Conservation (phyloP, 2,797 vertebrate species). For the Ceyx erithaca region DNA sequence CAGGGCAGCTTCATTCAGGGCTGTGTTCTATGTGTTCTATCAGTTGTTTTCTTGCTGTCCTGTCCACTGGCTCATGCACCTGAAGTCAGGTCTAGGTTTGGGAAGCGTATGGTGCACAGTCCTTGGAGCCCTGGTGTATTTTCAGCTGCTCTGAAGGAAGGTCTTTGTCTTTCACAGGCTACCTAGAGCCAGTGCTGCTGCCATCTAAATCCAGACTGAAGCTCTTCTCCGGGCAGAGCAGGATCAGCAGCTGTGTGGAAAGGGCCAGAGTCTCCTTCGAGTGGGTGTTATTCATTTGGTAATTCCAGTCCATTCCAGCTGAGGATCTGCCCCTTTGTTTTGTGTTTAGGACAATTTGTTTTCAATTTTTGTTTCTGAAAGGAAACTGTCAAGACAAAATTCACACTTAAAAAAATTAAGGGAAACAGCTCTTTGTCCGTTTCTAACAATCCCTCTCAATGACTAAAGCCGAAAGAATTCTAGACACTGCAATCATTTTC, state of each 20-base stretch:
- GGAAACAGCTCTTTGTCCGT: constrained; percentile 52
- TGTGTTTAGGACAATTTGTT: constrained; percentile 60
- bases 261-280: constrained; percentile 1
- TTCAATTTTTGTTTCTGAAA: constrained; percentile 67
- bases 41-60: not conserved
- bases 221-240: not conserved
- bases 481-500: not conserved
- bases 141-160: not conserved
- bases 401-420: constrained; percentile 49
- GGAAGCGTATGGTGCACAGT: not conserved
- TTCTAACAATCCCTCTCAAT: constrained; percentile 27
- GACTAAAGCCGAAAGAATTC: constrained; percentile 55
- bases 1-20: not conserved
- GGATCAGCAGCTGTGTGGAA: not conserved
- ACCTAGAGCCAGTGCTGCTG: not conserved
- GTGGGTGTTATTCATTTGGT: constrained; percentile 46
- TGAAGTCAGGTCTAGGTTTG: not conserved
- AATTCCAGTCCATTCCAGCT: constrained; percentile 53
- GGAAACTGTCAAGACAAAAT: constrained; percentile 69
- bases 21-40: not conserved
- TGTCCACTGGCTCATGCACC: not conserved
- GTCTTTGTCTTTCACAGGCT: not conserved
- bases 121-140: not conserved
- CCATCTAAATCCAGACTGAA: not conserved
- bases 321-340: constrained; percentile 54